Base-by-base conservation (phyloP, 1,140 invertebrate genomes). In the Camponotus floridanus region DNA sequence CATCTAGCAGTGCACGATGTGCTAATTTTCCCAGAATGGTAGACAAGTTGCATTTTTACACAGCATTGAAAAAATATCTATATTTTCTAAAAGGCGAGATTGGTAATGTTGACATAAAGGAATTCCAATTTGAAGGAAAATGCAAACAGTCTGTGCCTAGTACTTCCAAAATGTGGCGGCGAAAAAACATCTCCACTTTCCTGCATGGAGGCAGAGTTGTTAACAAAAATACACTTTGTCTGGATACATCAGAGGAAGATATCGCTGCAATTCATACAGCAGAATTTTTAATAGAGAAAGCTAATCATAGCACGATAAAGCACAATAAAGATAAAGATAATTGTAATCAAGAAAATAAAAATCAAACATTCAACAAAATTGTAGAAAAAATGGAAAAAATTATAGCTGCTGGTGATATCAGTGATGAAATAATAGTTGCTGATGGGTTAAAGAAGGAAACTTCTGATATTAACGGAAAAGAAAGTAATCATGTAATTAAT, bases 31-130 rank as follows among this genome's bases (percentile, higher is more conserved):
- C 95, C 0, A 89, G 93, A 62, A 94, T 95, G 94, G 65, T 64
- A 2, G 94, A 95, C 57, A 95, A 95, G 86, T 74, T 95, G n/a
- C 93, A 94, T n/a, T 95, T 95, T 76, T 95, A 94, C 64, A 81
- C 87, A 0, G 91, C 92, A 0, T 81, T 95, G 2, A 95, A 94
- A 45, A 95, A 92, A 70, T 95, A 94, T 70, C 65, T 95, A 3
- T 21, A 85, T 6, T 94, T 91, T 42, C 67, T 95, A 3, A 94
- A 94, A 36, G 94, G 94, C 11, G 92, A 95, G 65, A 91, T 94
- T 1, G 31, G 36, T 9, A 51, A 92, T 9, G 85, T 94, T 0
- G 36, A 94, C 73, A 21, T 89, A 0, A 89, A 81, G 0, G 94
- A 95, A 73, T 95, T 95, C 70, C 59, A 74, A 7, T 95, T 95